These are phyloP conservation scores for Paralvinella palmiformis DNA, from an alignment of 1,140 invertebrate species.

Conservation along the genomic window DNA sequence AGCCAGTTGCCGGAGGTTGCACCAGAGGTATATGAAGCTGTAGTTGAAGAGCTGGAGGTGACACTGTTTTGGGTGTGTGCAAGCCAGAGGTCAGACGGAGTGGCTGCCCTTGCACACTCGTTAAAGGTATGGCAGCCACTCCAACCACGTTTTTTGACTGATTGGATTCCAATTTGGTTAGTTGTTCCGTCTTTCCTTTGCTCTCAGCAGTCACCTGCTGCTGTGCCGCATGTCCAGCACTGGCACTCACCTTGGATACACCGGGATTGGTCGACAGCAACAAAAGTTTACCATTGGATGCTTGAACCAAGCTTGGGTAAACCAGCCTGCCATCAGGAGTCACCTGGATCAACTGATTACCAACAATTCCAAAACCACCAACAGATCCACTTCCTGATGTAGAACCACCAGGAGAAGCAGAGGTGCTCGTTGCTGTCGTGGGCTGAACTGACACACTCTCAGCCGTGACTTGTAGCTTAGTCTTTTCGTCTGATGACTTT, in stretches of 20 bases:
- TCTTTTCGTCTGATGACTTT: too few species aligned
- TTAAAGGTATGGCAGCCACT: slow-evolving; percentile 1
- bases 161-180: background rate
- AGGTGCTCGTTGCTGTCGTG: too few species aligned
- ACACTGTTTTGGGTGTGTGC: background rate
- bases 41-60: too few species aligned
- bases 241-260: background rate
- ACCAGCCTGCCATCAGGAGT: background rate
- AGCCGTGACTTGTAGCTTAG: too few species aligned
- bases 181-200: too few species aligned
- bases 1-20: too few species aligned
- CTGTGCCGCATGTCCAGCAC: background rate
- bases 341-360: background rate
- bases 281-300: background rate
- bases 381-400: too few species aligned
- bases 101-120: slow-evolving; percentile 8
- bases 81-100: slow-evolving; percentile 2
- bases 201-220: too few species aligned
- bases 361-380: too few species aligned
- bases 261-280: background rate
- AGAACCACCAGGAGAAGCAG: too few species aligned
- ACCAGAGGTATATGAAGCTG: too few species aligned
- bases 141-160: slow-evolving; percentile 13
- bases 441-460: too few species aligned
- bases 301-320: background rate